These are phyloP conservation scores for Eristalis intricaria DNA, from an alignment of 2,888 invertebrate species.

Conservation along the genomic window DNA sequence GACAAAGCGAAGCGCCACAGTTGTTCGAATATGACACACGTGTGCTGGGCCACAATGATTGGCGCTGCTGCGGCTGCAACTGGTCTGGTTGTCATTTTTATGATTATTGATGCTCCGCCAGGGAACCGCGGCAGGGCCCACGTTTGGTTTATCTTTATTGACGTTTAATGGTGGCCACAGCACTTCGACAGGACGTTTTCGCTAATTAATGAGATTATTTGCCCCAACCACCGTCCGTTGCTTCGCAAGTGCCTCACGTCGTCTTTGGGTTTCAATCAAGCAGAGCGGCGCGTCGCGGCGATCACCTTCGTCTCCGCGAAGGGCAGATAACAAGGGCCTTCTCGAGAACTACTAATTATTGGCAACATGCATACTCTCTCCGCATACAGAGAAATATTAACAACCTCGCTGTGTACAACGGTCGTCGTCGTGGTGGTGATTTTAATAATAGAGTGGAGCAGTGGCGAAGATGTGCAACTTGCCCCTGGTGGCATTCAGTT, in stretches of 20 bases:
- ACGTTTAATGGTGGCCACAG: constrained; percentile 42
- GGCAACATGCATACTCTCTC: constrained; percentile 69
- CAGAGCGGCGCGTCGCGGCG: no score
- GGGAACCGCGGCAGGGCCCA: constrained; percentile 1
- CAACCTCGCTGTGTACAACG: constrained; percentile 19
- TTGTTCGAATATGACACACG: constrained; percentile 62
- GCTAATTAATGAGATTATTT: constrained; percentile 48
- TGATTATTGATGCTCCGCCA: constrained; percentile 52
- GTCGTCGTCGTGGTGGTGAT: constrained; percentile 55
- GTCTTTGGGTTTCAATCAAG: constrained; percentile 54
- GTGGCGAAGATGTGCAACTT: constrained; percentile 20
- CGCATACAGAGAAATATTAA: constrained; percentile 43
- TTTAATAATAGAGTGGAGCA: constrained; percentile 61
- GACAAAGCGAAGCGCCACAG: constrained; percentile 39
- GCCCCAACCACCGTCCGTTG: background rate
- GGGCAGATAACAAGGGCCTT: constrained; percentile 50
- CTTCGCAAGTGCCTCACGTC: background rate
- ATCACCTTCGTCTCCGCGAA: background rate
- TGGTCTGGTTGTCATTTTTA: constrained; percentile 58
- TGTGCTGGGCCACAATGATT: constrained; percentile 11
- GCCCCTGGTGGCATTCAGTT: constrained; percentile 11
- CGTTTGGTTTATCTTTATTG: constrained; percentile 44
- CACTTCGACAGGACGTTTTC: constrained; percentile 40
- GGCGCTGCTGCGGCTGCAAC: background rate
- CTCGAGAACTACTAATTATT: constrained; percentile 75